Evolutionary conservation across 1,140 invertebrate species (phyloP).

Genomic region (Drosophila parabipectinata): DNA sequence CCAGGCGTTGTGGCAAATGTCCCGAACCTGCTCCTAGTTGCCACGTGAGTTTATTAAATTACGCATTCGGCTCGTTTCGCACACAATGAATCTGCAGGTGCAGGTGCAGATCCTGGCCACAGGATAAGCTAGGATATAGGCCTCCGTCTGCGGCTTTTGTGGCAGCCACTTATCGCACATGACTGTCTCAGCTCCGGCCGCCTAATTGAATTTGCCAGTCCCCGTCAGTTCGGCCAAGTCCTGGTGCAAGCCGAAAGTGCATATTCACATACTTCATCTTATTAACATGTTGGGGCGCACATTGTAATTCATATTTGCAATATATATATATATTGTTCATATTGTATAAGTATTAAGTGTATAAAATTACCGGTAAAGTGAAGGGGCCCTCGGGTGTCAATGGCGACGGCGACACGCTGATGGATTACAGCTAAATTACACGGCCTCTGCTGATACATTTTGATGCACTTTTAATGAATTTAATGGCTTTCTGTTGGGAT

Average conservation of each 20-base stretch:
- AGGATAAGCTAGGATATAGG: conserved; percentile 53
- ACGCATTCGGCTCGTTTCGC: conserved; percentile 73
- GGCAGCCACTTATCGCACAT: conserved; percentile 67
- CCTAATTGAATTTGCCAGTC: conserved; percentile 71
- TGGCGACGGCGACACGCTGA: conserved; percentile 60
- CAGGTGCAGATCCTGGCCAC: conserved; percentile 41
- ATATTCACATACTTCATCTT: conserved; percentile 69
- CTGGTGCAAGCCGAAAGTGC: conserved; percentile 13
- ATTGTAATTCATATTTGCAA: conserved; percentile 66
- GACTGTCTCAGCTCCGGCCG: conserved; percentile 22
- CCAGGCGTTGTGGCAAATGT: conserved; percentile 60
- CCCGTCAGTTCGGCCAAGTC: not conserved
- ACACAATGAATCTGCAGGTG: conserved; percentile 64
- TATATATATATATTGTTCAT: conserved; percentile 7
- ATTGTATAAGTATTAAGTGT: conserved; percentile 25
- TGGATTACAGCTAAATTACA: conserved; percentile 77
- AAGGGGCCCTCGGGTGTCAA: conserved; percentile 54
- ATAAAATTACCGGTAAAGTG: conserved; percentile 14
- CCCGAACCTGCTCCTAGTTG: conserved; percentile 42
- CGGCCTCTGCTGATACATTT: conserved; percentile 46
- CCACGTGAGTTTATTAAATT: conserved; percentile 67
- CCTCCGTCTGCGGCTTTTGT: conserved; percentile 47
- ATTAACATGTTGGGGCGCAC: conserved; percentile 75
- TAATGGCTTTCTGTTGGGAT: conserved; percentile 45
- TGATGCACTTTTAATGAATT: conserved; percentile 79